Evolutionary conservation across 2,888 invertebrate species (phyloP), one percentile per base, ranked within the genome.

Genomic region (Epirrhoe tristata): DNA sequence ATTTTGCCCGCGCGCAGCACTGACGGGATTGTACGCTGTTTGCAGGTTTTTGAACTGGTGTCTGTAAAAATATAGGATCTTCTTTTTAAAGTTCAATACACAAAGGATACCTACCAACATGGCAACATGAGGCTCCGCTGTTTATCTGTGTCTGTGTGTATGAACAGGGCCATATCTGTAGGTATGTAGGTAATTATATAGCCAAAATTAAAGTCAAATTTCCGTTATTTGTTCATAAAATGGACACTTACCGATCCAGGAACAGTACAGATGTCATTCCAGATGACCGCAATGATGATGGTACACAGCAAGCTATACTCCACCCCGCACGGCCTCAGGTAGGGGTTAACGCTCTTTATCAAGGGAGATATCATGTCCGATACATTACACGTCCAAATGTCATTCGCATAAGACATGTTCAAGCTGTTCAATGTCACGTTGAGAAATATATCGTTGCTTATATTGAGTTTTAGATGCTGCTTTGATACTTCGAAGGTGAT

Each of bases 281-380:
- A 97, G 89, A 97, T 96, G 72, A 97, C 96, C 79, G 95, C 96
- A 74, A 96, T 94, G 72, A 97, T 95, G 70, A 97, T 96, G 1
- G 97, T 97, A 78, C 97, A 97, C 71, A 97, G 94, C 65, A 97
- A 93, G 77, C 97, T 96, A 90, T 97, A 97, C 83, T 97, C 97
- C 67, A 97, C 96, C 59, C 96, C 96, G 82, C 97, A 97, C 0
- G 97, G 97, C 81, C 96, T 96, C 77, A 97, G 94, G 84, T 97
- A 97, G 2, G 96, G 96, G 70, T 96, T 95, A n/a, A 96, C 95
- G 76, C 94, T 94, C 76, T 93, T 90, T 32, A 96, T 94, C 64
- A 96, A 84, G 56, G 95, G 94, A 12, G 94, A 94, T 76, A 96
- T 94, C 81, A 95, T 95, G 73, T 93, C 88, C 6, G 92, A 87